phyloP scores from a whole-genome alignment of 2,888 invertebrate species.

The Yponomeuta sedellus region DNA sequence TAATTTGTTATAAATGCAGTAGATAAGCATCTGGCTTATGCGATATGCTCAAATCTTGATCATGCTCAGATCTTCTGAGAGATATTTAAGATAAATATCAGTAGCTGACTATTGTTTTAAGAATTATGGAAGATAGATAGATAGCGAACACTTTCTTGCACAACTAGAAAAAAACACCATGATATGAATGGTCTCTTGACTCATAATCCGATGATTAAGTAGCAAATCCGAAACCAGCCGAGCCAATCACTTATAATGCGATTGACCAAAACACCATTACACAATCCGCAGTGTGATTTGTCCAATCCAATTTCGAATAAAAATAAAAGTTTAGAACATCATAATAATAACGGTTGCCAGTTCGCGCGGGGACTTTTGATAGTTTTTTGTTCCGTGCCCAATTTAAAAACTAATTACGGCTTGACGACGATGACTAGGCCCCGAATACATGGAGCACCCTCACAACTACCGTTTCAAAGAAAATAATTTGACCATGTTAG shows the following conservation, averaged over 20 bases:
- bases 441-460: slow-evolving; percentile 56
- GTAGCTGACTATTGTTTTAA: background rate
- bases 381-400: slow-evolving; percentile 62
- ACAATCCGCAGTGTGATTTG: slow-evolving; percentile 51
- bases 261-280: slow-evolving; percentile 36
- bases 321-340: slow-evolving; percentile 43
- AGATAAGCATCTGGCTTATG: background rate
- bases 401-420: slow-evolving; percentile 74
- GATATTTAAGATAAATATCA: background rate
- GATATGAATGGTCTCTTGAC: background rate
- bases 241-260: slow-evolving; percentile 41
- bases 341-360: slow-evolving; percentile 47
- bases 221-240: background rate
- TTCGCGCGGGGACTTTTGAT: slow-evolving; percentile 56
- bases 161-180: too few relatives aligned
- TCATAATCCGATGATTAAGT: slow-evolving; percentile 5
- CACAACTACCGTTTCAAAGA: slow-evolving; percentile 54
- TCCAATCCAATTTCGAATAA: slow-evolving; percentile 58
- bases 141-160: too few relatives aligned
- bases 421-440: slow-evolving; percentile 57
- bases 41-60: too few relatives aligned
- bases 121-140: background rate
- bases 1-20: background rate
- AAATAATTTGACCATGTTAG: slow-evolving; percentile 69
- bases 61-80: background rate